Conservation (phyloP, 92 coral and sea anemone genomes). For the Epizoanthus fatuus region DNA sequence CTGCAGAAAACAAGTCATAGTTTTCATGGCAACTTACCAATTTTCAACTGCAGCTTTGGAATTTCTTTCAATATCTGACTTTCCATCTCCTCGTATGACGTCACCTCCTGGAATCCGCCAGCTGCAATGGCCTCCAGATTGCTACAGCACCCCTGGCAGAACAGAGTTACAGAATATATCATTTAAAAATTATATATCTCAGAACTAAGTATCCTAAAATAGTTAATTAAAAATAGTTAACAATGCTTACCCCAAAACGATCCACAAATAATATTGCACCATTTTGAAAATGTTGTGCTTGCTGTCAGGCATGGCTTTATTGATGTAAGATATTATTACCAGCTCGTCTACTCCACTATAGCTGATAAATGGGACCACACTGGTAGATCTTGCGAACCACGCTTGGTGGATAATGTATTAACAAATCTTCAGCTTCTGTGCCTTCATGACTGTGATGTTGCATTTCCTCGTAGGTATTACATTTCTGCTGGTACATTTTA, state of each 20-base stretch:
- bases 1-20: neutral
- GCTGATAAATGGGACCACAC: too few species aligned
- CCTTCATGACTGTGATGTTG: too few species aligned
- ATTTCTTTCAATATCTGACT: constrained; percentile 78
- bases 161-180: neutral
- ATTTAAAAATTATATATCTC: neutral
- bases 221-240: neutral
- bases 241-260: too few species aligned
- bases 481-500: neutral
- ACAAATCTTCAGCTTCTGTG: too few species aligned
- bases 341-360: too few species aligned
- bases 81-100: constrained; percentile 84
- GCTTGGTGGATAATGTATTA: too few species aligned
- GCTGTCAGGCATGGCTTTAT: neutral
- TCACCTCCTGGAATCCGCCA: constrained; percentile 81
- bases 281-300: too few species aligned
- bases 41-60: constrained; percentile 86
- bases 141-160: constrained; percentile 90
- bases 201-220: neutral
- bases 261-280: too few species aligned
- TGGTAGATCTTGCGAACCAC: too few species aligned
- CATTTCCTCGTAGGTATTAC: too few species aligned
- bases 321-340: too few species aligned
- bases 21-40: constrained; percentile 68
- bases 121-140: constrained; percentile 92